These are phyloP conservation scores for Epinotia nisella DNA, from an alignment of 2,888 invertebrate species.

Conservation along the genomic window DNA sequence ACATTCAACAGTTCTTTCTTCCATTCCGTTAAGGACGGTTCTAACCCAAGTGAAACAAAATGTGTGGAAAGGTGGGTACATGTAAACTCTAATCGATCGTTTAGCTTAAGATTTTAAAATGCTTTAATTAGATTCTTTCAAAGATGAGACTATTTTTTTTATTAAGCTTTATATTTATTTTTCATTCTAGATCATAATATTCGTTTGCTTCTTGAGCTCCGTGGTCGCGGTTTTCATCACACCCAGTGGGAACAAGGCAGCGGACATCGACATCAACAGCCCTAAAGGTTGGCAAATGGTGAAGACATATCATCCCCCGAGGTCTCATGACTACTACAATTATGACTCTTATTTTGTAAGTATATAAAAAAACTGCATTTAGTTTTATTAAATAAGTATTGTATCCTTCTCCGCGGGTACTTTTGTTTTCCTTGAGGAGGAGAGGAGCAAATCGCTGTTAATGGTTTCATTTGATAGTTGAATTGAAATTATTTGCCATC, in stretches of 20 bases:
- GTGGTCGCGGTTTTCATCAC: constrained; percentile 66
- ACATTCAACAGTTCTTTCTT: constrained; percentile 75
- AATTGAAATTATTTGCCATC: neutral
- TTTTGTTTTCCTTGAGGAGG: neutral
- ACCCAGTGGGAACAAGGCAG: constrained; percentile 53
- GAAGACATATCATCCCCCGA: constrained; percentile 68
- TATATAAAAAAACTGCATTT: constrained; percentile 43
- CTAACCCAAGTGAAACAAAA: constrained; percentile 64
- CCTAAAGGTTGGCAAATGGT: constrained; percentile 67
- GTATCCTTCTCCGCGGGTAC: neutral
- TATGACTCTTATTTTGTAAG: constrained; percentile 68
- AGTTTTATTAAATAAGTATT: neutral
- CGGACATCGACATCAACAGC: constrained; percentile 47
- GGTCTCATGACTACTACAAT: constrained; percentile 60
- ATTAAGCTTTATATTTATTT: constrained; percentile 6
- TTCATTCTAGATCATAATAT: constrained; percentile 63
- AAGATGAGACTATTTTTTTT: neutral
- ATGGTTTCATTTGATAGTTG: too few species aligned
- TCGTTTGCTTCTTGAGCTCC: constrained; percentile 62
- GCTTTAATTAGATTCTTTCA: neutral
- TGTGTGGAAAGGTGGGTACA: constrained; percentile 67
- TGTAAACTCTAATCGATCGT: neutral
- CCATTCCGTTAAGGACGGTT: constrained; percentile 71
- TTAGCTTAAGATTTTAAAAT: neutral
- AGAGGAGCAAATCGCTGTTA: neutral